Percentiles rank a stretch among this genome's conserved stretches.
Conservation (phyloP, 2,113 vertebrate genomes). For the western clawed frog (Xenopus tropicalis) region DNA sequence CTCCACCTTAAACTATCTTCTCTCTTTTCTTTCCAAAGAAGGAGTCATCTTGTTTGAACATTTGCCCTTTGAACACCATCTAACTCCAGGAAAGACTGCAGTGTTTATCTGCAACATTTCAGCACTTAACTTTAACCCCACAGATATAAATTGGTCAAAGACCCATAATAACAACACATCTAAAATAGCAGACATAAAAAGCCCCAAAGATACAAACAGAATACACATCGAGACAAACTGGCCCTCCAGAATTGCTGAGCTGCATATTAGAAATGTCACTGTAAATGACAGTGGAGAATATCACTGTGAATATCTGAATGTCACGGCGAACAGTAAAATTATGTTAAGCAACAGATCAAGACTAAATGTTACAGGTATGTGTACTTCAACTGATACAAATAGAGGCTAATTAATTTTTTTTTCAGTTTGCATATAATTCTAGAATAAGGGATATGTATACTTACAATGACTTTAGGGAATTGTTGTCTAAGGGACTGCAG, state of each 20-base stretch:
- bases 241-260: conserved; percentile 19
- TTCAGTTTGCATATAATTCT: too few species aligned
- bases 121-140: background rate
- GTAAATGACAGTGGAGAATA: conserved; percentile 55
- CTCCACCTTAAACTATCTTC: too few species aligned
- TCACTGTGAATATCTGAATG: conserved; percentile 47
- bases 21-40: background rate
- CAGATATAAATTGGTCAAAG: conserved; percentile 54
- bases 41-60: conserved; percentile 32
- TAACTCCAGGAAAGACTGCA: conserved; percentile 39
- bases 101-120: conserved; percentile 57
- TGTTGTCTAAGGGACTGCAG: too few species aligned
- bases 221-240: background rate
- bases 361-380: conserved; percentile 59
- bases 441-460: too few species aligned
- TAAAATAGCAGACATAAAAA: conserved; percentile 50
- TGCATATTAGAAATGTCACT: conserved; percentile 50
- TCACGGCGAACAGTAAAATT: conserved; percentile 3
- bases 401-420: too few species aligned
- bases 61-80: conserved; percentile 41
- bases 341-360: conserved; percentile 46
- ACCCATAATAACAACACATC: background rate
- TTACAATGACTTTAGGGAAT: too few species aligned
- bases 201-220: fast-evolving
- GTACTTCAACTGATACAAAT: background rate